Evolutionary conservation across 2,888 invertebrate genomes (phyloP).

Genomic region (Scaptomyza tumidula): DNA sequence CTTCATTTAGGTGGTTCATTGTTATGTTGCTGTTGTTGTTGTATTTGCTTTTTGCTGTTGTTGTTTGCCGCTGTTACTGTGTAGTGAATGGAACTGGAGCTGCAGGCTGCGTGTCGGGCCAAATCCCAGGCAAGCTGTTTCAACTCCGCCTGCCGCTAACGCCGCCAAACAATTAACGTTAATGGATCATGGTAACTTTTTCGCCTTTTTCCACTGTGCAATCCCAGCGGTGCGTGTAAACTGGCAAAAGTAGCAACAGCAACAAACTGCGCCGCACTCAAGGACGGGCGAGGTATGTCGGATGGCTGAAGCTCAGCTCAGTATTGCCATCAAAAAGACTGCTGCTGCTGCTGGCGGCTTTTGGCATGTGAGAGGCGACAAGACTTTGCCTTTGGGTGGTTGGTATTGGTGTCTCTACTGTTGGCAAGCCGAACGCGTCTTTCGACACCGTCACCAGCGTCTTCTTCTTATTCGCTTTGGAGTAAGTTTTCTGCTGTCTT

Average conservation of each 20-base stretch:
- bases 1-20: conserved; percentile 45
- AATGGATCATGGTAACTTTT: conserved; percentile 82
- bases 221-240: conserved; percentile 81
- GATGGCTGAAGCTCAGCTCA: conserved; percentile 22
- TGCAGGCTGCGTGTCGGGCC: conserved; percentile 70
- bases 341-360: conserved; percentile 16
- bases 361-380: conserved; percentile 38
- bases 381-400: conserved; percentile 6
- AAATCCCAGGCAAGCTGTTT: conserved; percentile 76
- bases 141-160: conserved; percentile 38
- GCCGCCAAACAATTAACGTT: conserved; percentile 81
- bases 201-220: conserved; percentile 78
- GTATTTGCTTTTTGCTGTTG: too few relatives aligned
- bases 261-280: conserved; percentile 53
- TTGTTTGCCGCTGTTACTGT: conserved; percentile 1
- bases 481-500: conserved; percentile 76
- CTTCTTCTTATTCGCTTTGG: conserved; percentile 23
- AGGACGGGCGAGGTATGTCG: neutral
- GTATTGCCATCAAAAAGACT: conserved; percentile 39
- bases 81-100: conserved; percentile 24
- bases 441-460: conserved; percentile 72
- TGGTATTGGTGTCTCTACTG: conserved; percentile 30
- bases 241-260: conserved; percentile 79
- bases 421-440: conserved; percentile 54
- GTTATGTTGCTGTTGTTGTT: conserved; percentile 27